Conservation (phyloP, 2,113 vertebrate genomes). For the Xyrauchen texanus region DNA sequence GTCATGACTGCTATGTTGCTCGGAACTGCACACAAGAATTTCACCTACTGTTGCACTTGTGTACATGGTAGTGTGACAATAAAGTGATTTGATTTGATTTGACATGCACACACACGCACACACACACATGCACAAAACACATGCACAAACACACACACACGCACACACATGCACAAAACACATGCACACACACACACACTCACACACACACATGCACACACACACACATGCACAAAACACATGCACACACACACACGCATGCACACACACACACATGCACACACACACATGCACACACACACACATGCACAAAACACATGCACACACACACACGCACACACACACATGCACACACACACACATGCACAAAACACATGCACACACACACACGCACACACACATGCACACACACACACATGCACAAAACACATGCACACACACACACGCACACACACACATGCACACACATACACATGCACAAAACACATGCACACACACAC, state of each 20-base stretch:
- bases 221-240: no score
- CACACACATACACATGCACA: no score
- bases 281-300: background rate
- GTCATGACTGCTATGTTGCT: no score
- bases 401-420: background rate
- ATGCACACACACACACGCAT: background rate
- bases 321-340: background rate
- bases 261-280: slow-evolving; percentile 1
- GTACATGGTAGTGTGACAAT: no score
- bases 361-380: no score
- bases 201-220: background rate
- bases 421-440: no score
- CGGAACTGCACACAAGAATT: no score
- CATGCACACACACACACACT: slow-evolving; percentile 6
- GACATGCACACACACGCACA: slow-evolving; percentile 14
- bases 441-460: background rate
- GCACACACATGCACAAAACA: background rate
- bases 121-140: background rate
- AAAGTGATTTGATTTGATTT: no score
- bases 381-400: slow-evolving; percentile 11
- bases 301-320: no score
- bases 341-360: background rate
- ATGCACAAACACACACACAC: slow-evolving; percentile 14
- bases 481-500: slow-evolving; percentile 7
- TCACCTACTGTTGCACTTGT: no score